Conservation (phyloP, 2,113 vertebrate genomes). For the Perccottus glenii region DNA sequence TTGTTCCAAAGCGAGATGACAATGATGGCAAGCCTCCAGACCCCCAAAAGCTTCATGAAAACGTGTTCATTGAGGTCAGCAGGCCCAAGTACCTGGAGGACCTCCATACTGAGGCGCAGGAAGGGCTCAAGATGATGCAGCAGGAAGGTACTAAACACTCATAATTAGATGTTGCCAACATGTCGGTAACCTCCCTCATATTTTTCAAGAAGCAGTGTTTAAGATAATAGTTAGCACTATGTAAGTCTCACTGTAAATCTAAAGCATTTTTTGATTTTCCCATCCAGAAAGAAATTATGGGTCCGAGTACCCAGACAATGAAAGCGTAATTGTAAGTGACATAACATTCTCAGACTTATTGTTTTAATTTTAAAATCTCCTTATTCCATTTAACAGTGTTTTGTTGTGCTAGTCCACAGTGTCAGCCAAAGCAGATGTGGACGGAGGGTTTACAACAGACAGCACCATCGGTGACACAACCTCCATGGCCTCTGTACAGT, state of each 20-base stretch:
- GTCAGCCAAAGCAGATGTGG: slow-evolving; percentile 75
- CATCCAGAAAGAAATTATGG: slow-evolving; percentile 83
- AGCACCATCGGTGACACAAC: slow-evolving; percentile 76
- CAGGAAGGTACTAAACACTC: slow-evolving; percentile 83
- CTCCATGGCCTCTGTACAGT: slow-evolving; percentile 67
- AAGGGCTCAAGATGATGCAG: slow-evolving; percentile 89
- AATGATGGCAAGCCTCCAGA: slow-evolving; percentile 65
- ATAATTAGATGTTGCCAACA: slow-evolving; percentile 17
- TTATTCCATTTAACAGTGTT: not conserved
- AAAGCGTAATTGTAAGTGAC: slow-evolving; percentile 80
- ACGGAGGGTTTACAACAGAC: slow-evolving; percentile 76
- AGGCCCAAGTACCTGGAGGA: slow-evolving; percentile 89
- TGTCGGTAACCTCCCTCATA: slow-evolving; percentile 4
- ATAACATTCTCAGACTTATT: not conserved
- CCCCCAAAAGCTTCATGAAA: slow-evolving; percentile 82
- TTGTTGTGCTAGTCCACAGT: slow-evolving; percentile 77
- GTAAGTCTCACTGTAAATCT: not conserved
- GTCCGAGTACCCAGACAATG: slow-evolving; percentile 86
- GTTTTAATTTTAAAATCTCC: not conserved
- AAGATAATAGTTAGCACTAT: not conserved
- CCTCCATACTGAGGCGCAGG: slow-evolving; percentile 90
- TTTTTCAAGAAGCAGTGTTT: slow-evolving; percentile 17
- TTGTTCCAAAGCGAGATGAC: slow-evolving; percentile 72
- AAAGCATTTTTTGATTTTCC: slow-evolving; percentile 30
- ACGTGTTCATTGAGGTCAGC: slow-evolving; percentile 89